Percentiles rank a stretch among this genome's conserved stretches.
phyloP scores from a whole-genome alignment of 2,113 vertebrate species.

The Burhinus bistriatus region DNA sequence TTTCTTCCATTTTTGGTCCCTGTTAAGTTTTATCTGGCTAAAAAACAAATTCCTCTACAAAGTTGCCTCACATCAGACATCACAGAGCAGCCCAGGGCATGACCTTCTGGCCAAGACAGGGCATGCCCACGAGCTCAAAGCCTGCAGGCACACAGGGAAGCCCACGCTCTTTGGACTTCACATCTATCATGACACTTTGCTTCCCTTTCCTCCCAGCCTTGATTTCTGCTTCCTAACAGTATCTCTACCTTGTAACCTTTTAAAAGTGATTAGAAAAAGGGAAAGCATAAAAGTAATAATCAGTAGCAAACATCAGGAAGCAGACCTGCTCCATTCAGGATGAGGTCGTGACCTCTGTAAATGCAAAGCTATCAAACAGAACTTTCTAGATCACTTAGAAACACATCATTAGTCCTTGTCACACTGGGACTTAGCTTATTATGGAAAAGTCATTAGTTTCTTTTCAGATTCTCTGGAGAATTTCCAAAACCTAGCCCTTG shows the following conservation, averaged over 20 bases:
- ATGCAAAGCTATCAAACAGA: slow-evolving; percentile 20
- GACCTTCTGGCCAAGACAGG: background rate
- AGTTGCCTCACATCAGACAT: background rate
- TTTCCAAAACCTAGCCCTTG: slow-evolving; percentile 36
- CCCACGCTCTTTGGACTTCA: background rate
- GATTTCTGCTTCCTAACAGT: background rate
- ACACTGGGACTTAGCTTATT: slow-evolving; percentile 27
- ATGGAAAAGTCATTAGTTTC: slow-evolving; percentile 53
- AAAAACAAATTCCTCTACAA: background rate
- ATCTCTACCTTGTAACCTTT: background rate
- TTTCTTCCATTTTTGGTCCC: too few species aligned
- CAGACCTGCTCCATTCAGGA: background rate
- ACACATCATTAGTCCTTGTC: slow-evolving; percentile 33
- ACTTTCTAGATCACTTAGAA: slow-evolving; percentile 30
- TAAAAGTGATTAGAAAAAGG: background rate
- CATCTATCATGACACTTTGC: background rate
- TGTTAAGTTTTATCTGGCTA: too few species aligned
- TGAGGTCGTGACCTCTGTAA: slow-evolving; percentile 16
- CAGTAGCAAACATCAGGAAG: slow-evolving; percentile 33
- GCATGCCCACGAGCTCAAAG: background rate
- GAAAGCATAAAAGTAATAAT: background rate
- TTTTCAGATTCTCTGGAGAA: slow-evolving; percentile 30
- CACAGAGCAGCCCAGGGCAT: background rate
- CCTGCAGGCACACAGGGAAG: background rate
- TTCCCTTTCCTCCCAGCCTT: background rate